Conservation (phyloP, 1,140 invertebrate species). For the Thalassaphorura encarpata region DNA sequence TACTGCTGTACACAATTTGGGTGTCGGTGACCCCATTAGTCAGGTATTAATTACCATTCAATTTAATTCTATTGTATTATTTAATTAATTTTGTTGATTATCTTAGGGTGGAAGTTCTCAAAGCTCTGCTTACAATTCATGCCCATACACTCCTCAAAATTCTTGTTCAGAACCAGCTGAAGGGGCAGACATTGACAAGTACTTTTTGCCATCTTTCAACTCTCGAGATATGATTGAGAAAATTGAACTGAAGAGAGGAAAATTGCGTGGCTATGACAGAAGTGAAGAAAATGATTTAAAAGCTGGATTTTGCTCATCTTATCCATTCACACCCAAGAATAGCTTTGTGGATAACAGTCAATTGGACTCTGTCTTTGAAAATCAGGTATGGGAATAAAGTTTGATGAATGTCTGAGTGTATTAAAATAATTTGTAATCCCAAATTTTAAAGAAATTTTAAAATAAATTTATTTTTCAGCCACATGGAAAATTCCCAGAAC, state of each 20-base stretch:
- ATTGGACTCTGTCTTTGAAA: slow-evolving; percentile 32
- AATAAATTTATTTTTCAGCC: too few relatives aligned
- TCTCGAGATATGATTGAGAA: slow-evolving; percentile 37
- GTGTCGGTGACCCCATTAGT: slow-evolving; percentile 31
- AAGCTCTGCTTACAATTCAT: slow-evolving; percentile 35
- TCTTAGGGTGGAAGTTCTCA: slow-evolving; percentile 31
- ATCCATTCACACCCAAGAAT: slow-evolving; percentile 37
- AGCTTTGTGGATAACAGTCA: slow-evolving; percentile 35
- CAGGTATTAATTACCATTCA: slow-evolving; percentile 16
- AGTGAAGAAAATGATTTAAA: slow-evolving; percentile 27
- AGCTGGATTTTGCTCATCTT: slow-evolving; percentile 19
- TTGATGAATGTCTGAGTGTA: not conserved
- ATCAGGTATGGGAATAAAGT: slow-evolving; percentile 11
- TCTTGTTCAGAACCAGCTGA: slow-evolving; percentile 33
- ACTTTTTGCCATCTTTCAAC: slow-evolving; percentile 36
- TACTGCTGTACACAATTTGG: slow-evolving; percentile 25
- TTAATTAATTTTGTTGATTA: not conserved
- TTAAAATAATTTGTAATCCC: too few relatives aligned
- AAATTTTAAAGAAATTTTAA: too few relatives aligned
- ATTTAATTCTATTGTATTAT: not conserved
- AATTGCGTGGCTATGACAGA: slow-evolving; percentile 34
- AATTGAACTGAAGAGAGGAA: slow-evolving; percentile 34
- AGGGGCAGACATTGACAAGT: slow-evolving; percentile 20
- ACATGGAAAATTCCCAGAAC: slow-evolving; percentile 1
- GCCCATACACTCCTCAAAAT: slow-evolving; percentile 37